phyloP scores from a whole-genome alignment of 2,113 vertebrate genomes.

The Crypturellus undulatus region DNA sequence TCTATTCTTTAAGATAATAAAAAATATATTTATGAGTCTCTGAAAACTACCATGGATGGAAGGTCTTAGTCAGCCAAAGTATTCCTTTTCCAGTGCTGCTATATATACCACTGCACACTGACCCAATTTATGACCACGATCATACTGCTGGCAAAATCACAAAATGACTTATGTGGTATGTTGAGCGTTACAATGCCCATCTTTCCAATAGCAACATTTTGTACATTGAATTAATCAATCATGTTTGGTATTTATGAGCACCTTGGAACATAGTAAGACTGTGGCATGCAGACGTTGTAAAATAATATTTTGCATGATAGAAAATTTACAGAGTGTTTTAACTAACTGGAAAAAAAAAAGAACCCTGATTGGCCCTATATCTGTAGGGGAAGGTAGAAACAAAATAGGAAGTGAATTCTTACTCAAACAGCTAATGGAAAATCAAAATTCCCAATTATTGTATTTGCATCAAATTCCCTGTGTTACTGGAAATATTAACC shows the following conservation, averaged over 20 bases:
- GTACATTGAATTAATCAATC: background rate
- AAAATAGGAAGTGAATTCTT: background rate
- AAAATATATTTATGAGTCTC: background rate
- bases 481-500: background rate
- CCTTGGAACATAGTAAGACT: background rate
- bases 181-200: background rate
- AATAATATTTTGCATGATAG: background rate
- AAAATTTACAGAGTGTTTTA: background rate
- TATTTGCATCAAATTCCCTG: background rate
- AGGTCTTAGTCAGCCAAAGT: background rate
- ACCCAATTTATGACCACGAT: background rate
- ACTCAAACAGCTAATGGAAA: background rate
- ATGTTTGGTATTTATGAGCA: background rate
- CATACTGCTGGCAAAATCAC: background rate
- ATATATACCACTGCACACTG: background rate
- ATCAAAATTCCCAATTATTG: background rate
- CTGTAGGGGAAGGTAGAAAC: background rate
- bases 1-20: fast-evolving
- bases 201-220: background rate
- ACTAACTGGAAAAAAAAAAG: background rate
- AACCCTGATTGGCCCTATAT: background rate
- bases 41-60: background rate
- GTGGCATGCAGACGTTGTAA: background rate
- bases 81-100: background rate
- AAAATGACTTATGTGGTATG: background rate